phyloP scores from a whole-genome alignment of 2,888 invertebrate species.

The Cerceris ruficornis region DNA sequence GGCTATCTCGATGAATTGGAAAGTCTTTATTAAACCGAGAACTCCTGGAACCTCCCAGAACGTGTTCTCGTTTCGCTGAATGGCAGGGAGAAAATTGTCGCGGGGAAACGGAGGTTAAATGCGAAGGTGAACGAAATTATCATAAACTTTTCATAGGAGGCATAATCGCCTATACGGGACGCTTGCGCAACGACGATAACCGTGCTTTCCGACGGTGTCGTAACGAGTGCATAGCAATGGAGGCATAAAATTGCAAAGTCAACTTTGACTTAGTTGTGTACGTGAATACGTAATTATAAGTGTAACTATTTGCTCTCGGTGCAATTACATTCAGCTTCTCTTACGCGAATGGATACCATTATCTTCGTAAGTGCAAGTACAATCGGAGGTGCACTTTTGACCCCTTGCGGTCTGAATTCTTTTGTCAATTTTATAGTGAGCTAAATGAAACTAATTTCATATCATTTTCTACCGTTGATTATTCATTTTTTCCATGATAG shows the following conservation, averaged over 20 bases:
- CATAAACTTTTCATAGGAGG: not conserved
- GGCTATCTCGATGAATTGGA: slow-evolving; percentile 50
- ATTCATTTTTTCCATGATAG: no score
- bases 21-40: slow-evolving; percentile 57
- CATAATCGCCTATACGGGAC: not conserved
- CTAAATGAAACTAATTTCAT: not conserved
- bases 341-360: slow-evolving; percentile 10
- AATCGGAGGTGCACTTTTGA: slow-evolving; percentile 1
- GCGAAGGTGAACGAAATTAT: slow-evolving; percentile 9
- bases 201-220: slow-evolving; percentile 19
- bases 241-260: not conserved
- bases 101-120: not conserved
- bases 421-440: not conserved
- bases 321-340: slow-evolving; percentile 30
- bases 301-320: slow-evolving; percentile 15
- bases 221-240: not conserved
- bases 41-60: not conserved
- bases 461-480: no score
- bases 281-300: slow-evolving; percentile 9
- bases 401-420: no score
- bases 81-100: not conserved
- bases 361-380: not conserved
- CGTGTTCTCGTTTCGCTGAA: not conserved
- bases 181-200: slow-evolving; percentile 11
- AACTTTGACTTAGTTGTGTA: not conserved